phyloP scores from a whole-genome alignment of 2,888 invertebrate genomes.

The Monochamus alternatus region DNA sequence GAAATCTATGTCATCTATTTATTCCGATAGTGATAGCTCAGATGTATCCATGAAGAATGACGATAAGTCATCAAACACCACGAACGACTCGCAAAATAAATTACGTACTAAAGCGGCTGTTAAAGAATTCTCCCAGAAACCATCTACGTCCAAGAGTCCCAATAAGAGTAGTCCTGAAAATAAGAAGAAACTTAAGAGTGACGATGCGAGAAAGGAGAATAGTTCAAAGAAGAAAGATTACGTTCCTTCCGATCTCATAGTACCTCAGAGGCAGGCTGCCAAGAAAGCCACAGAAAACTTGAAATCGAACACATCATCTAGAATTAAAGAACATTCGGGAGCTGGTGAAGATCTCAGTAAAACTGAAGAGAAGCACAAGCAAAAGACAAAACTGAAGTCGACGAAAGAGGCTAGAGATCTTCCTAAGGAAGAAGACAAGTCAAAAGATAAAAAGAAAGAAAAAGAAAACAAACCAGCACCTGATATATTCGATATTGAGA shows the following conservation, averaged over 20 bases:
- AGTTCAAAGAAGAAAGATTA: conserved; percentile 72
- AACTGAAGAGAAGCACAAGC: conserved; percentile 57
- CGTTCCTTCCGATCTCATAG: conserved; percentile 86
- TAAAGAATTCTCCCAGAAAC: conserved; percentile 82
- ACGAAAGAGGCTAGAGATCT: conserved; percentile 53
- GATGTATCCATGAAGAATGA: conserved; percentile 76
- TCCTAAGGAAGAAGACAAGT: conserved; percentile 47
- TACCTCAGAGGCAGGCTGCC: conserved; percentile 91
- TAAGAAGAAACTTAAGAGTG: conserved; percentile 55
- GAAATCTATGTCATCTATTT: conserved; percentile 82
- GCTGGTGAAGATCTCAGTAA: conserved; percentile 52
- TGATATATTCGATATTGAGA: conserved; percentile 76
- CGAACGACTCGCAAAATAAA: conserved; percentile 79
- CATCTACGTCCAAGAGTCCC: conserved; percentile 63
- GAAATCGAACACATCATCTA: conserved; percentile 77
- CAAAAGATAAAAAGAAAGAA: conserved; percentile 58
- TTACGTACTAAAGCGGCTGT: conserved; percentile 88
- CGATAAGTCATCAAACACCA: conserved; percentile 76
- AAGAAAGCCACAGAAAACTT: conserved; percentile 93
- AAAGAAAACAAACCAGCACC: conserved; percentile 47
- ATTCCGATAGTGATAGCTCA: conserved; percentile 84
- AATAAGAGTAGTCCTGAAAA: conserved; percentile 60
- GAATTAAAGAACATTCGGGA: conserved; percentile 63
- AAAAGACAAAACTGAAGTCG: conserved; percentile 59
- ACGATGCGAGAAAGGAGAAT: conserved; percentile 52